These are phyloP conservation scores for Hyperoodon ampullatus DNA, from an alignment of 2,113 vertebrate genomes.

Conservation along the genomic window DNA sequence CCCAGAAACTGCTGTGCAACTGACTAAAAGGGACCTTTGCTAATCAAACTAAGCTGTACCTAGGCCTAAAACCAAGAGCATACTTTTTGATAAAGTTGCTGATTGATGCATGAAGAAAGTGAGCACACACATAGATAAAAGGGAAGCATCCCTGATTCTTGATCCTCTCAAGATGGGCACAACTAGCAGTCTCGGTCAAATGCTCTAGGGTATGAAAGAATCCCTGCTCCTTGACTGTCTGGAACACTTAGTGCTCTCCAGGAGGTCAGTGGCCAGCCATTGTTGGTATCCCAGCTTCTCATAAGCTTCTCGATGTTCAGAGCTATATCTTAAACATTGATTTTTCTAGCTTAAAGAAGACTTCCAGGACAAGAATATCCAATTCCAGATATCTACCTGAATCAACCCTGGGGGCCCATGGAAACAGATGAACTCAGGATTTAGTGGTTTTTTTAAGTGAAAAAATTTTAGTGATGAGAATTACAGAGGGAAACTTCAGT, in stretches of 20 bases:
- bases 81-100: neutral
- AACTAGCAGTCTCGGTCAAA: neutral
- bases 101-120: neutral
- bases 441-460: neutral
- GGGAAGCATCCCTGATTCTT: neutral
- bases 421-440: neutral
- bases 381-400: neutral
- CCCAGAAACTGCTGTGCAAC: neutral
- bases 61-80: neutral
- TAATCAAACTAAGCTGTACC: neutral
- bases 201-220: neutral
- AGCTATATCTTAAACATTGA: neutral
- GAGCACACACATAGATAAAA: neutral
- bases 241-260: neutral
- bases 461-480: neutral
- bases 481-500: neutral
- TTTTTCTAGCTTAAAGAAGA: neutral
- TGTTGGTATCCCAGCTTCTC: neutral
- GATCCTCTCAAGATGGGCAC: neutral
- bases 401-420: neutral
- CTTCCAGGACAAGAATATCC: neutral
- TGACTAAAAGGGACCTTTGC: neutral
- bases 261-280: neutral
- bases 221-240: neutral
- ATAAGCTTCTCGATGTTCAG: neutral